These are phyloP conservation scores for Momotus momota DNA, from an alignment of 2,797 vertebrate species.

Conservation along the genomic window DNA sequence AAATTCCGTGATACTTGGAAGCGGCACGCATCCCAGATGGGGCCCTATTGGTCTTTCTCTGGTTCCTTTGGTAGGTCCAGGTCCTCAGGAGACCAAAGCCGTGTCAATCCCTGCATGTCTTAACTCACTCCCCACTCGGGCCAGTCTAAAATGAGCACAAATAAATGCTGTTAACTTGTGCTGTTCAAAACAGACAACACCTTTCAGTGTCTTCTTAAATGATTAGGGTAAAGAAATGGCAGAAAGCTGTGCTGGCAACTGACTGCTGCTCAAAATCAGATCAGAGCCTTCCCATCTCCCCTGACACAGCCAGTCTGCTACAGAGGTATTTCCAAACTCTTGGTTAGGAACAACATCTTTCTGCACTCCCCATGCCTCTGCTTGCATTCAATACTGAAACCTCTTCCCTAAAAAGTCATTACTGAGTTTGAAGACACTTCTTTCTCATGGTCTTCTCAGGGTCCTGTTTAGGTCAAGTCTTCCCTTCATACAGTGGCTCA, in stretches of 20 bases:
- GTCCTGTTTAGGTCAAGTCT: neutral
- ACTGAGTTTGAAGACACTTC: neutral
- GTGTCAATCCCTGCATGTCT: fast-evolving
- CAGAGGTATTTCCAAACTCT: fast-evolving
- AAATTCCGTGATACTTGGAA: too few species aligned
- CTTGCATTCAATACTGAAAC: neutral
- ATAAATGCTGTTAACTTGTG: fast-evolving
- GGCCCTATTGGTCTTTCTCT: too few species aligned
- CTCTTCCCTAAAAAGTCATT: neutral
- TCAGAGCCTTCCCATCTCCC: neutral
- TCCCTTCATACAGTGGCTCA: neutral
- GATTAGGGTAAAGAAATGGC: neutral
- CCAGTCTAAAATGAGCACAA: neutral
- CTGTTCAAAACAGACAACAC: fast-evolving
- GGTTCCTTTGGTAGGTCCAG: neutral
- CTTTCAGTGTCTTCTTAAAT: neutral
- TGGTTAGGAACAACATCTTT: neutral
- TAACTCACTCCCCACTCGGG: fast-evolving
- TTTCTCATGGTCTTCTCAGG: neutral
- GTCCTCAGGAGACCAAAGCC: neutral
- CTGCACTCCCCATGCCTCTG: fast-evolving
- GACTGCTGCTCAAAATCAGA: fast-evolving
- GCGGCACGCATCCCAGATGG: fast-evolving
- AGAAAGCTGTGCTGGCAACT: neutral
- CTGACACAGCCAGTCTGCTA: fast-evolving